These are phyloP conservation scores for Megamerina dolium DNA, from an alignment of 2,888 invertebrate genomes.

Conservation along the genomic window DNA sequence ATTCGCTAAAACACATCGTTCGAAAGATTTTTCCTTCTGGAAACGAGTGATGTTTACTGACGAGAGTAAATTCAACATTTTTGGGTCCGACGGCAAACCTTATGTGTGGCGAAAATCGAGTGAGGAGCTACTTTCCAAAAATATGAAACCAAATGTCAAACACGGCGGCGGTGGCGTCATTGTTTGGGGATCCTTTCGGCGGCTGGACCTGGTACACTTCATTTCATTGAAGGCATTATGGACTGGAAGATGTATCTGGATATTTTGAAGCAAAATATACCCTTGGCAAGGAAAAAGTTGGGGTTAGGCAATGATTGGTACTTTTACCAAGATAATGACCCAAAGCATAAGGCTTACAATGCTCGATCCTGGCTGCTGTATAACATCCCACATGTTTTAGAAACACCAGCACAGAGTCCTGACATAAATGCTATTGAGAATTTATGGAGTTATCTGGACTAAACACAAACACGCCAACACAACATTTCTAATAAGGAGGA, in stretches of 20 bases:
- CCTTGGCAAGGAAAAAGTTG: too few species aligned
- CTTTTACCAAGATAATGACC: slow-evolving; percentile 18
- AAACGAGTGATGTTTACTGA: slow-evolving; percentile 6
- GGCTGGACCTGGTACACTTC: background rate
- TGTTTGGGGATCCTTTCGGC: slow-evolving; percentile 7
- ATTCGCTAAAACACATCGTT: background rate
- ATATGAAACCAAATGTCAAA: background rate
- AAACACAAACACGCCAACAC: background rate
- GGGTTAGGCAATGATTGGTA: slow-evolving; percentile 7
- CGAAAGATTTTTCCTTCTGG: slow-evolving; percentile 6
- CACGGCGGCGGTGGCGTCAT: slow-evolving; percentile 3
- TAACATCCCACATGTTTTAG: slow-evolving; percentile 13
- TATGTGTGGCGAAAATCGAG: background rate
- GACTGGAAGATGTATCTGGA: slow-evolving; percentile 5
- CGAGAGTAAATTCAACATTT: slow-evolving; percentile 3
- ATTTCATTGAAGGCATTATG: slow-evolving; percentile 6
- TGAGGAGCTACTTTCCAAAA: too few species aligned
- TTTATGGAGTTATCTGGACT: slow-evolving; percentile 10
- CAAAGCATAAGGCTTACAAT: slow-evolving; percentile 11
- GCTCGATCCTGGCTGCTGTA: slow-evolving; percentile 16
- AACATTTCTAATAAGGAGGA: background rate
- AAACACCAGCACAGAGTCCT: slow-evolving; percentile 19
- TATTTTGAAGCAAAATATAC: slow-evolving; percentile 1
- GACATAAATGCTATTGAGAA: slow-evolving; percentile 21
- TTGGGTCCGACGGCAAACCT: slow-evolving; percentile 5